Evolutionary conservation across 1,140 invertebrate genomes (phyloP).

Genomic region (Drosophila sproati): DNA sequence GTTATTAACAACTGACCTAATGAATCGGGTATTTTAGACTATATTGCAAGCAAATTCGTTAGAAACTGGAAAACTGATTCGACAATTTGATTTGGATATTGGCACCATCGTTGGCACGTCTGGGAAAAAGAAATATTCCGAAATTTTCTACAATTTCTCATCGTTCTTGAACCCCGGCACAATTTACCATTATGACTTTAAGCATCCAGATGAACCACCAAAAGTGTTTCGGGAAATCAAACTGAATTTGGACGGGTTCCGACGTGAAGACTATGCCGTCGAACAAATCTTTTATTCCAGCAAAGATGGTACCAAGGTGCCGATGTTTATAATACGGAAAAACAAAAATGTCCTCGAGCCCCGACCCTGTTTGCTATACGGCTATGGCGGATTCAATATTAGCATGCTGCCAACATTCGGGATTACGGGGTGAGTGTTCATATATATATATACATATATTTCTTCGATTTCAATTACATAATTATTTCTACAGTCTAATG

Average conservation of each 20-base stretch:
- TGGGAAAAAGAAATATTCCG: conserved; percentile 93
- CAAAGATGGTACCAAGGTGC: conserved; percentile 97
- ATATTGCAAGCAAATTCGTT: conserved; percentile 93
- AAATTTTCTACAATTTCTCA: conserved; percentile 97
- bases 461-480: not conserved
- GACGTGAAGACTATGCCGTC: conserved; percentile 92
- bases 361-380: conserved; percentile 95
- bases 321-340: conserved; percentile 97
- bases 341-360: conserved; percentile 88
- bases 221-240: conserved; percentile 88
- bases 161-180: conserved; percentile 95
- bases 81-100: conserved; percentile 92
- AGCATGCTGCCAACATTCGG: conserved; percentile 93
- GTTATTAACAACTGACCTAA: not conserved
- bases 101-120: conserved; percentile 94
- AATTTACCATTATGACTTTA: conserved; percentile 95
- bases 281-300: conserved; percentile 97
- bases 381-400: conserved; percentile 99
- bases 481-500: conserved; percentile 86
- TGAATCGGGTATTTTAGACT: conserved; percentile 87
- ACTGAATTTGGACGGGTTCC: conserved; percentile 93
- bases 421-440: conserved; percentile 56
- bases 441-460: not conserved
- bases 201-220: conserved; percentile 87
- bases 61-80: conserved; percentile 89